phyloP scores from a whole-genome alignment of 2,113 vertebrate species.

The Lipophrys pholis region DNA sequence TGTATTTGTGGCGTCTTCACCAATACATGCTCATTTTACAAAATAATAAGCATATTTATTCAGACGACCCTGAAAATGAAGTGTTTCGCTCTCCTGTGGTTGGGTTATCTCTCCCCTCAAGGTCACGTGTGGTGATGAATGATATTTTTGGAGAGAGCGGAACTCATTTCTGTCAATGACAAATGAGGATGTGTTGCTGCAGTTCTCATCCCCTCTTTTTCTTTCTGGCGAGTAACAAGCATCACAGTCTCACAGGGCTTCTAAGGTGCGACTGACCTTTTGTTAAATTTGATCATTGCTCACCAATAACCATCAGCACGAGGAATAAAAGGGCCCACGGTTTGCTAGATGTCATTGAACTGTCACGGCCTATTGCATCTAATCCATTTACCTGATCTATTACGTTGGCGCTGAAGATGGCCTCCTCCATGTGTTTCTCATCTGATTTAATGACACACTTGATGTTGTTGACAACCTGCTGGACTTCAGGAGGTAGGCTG shows the following conservation, averaged over 20 bases:
- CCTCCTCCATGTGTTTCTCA: conserved; percentile 93
- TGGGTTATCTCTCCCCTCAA: too few species aligned
- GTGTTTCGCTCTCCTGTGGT: too few species aligned
- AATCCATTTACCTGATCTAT: conserved; percentile 88
- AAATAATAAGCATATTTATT: too few species aligned
- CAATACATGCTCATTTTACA: too few species aligned
- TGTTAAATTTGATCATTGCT: background rate
- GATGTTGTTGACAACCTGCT: conserved; percentile 92
- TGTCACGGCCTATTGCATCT: background rate
- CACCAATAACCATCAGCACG: background rate
- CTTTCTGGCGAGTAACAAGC: background rate
- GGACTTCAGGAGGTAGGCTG: conserved; percentile 90
- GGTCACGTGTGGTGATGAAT: too few species aligned
- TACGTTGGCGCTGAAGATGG: conserved; percentile 89
- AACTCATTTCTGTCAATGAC: too few species aligned
- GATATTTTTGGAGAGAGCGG: too few species aligned
- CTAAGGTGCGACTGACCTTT: background rate
- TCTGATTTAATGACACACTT: conserved; percentile 90
- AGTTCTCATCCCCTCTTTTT: background rate
- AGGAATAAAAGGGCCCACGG: background rate
- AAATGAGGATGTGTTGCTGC: background rate
- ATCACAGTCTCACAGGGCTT: background rate
- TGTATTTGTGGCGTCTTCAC: too few species aligned
- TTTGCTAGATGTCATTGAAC: background rate
- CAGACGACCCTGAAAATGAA: too few species aligned